Evolutionary conservation across 2,113 vertebrate genomes (phyloP), one percentile per base, ranked within the genome.

Genomic region (Hipposideros armiger): DNA sequence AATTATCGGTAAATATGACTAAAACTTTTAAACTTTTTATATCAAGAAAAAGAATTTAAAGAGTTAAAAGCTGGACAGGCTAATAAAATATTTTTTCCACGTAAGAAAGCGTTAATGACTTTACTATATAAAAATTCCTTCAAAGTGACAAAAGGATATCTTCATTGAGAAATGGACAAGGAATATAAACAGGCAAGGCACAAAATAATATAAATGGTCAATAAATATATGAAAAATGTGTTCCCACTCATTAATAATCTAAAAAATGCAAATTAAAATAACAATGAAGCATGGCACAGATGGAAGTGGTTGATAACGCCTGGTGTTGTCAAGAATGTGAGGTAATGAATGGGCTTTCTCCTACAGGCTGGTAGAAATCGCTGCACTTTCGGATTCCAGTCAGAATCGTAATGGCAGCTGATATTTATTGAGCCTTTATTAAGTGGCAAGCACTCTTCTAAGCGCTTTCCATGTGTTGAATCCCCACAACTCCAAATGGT

Each of bases 181-280:
- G 6, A 72, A 24, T 45, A 72, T 22, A 97, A 58, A 87, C 2
- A 90, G 36, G 32, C 15, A 58, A 76, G 74, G 26, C 40, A 36
- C 11, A 52, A 50, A 77, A 82, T 13, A 67, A 56, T 58, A 67
- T 42, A 28, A 45, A 74, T 69, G 50, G 28, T 17, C 54, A 86
- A 82, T 19, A 92, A 73, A 78, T 50, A 78, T 2, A 26, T 42
- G 14, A 64, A 84, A 80, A 86, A 54, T 60, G 2, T 32, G 17
- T 81, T 89, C 28, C 76, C 70, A 58, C 13, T 22, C 16, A 3
- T 70, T 86, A 96, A 47, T 64, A 70, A 92, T 70, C 78, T 91
- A 87, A 91, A 70, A 91, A 83, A 60, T 47, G 20, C 76, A 66
- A 82, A 76, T 64, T 72, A 86, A 80, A 96, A 40, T 87, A 72